Conservation (phyloP, 2,888 invertebrate genomes). For the Acleris holmiana region DNA sequence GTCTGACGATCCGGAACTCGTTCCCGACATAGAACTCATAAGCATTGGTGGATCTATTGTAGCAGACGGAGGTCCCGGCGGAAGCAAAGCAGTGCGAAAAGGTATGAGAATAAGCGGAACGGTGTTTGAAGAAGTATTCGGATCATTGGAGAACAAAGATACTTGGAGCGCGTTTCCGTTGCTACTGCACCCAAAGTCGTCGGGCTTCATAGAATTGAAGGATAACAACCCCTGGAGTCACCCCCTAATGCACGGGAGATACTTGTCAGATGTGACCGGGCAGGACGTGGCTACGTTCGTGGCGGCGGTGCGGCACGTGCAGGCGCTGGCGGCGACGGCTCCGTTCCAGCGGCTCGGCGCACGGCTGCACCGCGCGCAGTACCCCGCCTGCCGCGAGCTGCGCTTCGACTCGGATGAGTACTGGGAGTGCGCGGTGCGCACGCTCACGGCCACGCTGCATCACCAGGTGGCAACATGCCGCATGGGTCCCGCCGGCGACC, state of each 20-base stretch:
- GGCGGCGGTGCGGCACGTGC: conserved; percentile 85
- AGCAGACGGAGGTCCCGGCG: conserved; percentile 80
- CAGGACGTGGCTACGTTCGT: conserved; percentile 85
- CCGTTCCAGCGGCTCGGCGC: conserved; percentile 85
- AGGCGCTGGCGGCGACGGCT: conserved; percentile 82
- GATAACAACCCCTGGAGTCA: conserved; percentile 89
- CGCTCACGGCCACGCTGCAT: conserved; percentile 85
- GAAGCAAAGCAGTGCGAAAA: conserved; percentile 74
- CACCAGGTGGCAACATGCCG: conserved; percentile 88
- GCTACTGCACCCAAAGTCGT: conserved; percentile 89
- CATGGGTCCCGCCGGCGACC: conserved; percentile 87
- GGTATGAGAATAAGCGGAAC: conserved; percentile 84
- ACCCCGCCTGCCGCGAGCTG: conserved; percentile 78
- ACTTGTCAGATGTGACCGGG: conserved; percentile 86
- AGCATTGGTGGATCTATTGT: conserved; percentile 86
- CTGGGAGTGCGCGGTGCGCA: conserved; percentile 88
- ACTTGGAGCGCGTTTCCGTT: conserved; percentile 87
- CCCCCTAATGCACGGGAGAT: conserved; percentile 92
- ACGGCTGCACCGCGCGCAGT: conserved; percentile 74
- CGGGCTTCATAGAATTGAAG: conserved; percentile 87
- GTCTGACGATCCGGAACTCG: conserved; percentile 82
- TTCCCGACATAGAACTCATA: conserved; percentile 88
- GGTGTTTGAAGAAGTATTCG: conserved; percentile 83
- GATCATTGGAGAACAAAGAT: conserved; percentile 80
- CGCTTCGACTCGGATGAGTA: conserved; percentile 86